phyloP scores from a whole-genome alignment of 2,888 invertebrate species.

The Diarsia mendica region DNA sequence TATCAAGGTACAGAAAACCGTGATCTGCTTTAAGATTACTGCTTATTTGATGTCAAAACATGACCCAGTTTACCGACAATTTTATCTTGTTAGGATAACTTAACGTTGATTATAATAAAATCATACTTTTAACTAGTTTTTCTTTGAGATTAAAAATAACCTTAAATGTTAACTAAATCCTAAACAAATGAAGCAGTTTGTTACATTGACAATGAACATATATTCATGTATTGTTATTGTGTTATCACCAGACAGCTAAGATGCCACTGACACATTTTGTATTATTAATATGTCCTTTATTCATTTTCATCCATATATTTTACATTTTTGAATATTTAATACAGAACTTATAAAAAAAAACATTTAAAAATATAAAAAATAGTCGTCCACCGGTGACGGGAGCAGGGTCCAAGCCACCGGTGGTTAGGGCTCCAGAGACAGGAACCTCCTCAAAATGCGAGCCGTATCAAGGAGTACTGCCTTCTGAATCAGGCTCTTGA shows the following conservation, averaged over 20 bases:
- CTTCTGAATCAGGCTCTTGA: too few relatives aligned
- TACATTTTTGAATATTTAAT: too few relatives aligned
- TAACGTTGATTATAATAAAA: slow-evolving; percentile 4
- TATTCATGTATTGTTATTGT: not conserved
- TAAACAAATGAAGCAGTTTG: slow-evolving; percentile 15
- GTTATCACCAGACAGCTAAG: slow-evolving; percentile 2
- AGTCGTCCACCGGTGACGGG: too few relatives aligned
- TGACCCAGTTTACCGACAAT: slow-evolving; percentile 8
- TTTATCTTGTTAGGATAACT: slow-evolving; percentile 9
- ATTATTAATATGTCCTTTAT: too few relatives aligned
- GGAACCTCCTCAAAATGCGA: too few relatives aligned
- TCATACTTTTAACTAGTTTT: not conserved
- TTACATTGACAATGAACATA: slow-evolving; percentile 19
- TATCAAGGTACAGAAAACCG: not conserved
- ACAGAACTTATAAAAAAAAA: too few relatives aligned
- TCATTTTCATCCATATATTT: too few relatives aligned
- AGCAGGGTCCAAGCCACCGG: too few relatives aligned
- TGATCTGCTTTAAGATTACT: not conserved
- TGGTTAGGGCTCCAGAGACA: too few relatives aligned
- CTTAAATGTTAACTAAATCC: not conserved
- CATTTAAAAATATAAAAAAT: too few relatives aligned
- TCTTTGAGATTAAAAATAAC: not conserved
- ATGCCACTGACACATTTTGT: not conserved
- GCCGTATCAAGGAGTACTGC: too few relatives aligned
- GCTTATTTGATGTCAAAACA: slow-evolving; percentile 18